Conservation (phyloP, 2,113 vertebrate species). For the Seriola quinqueradiata region DNA sequence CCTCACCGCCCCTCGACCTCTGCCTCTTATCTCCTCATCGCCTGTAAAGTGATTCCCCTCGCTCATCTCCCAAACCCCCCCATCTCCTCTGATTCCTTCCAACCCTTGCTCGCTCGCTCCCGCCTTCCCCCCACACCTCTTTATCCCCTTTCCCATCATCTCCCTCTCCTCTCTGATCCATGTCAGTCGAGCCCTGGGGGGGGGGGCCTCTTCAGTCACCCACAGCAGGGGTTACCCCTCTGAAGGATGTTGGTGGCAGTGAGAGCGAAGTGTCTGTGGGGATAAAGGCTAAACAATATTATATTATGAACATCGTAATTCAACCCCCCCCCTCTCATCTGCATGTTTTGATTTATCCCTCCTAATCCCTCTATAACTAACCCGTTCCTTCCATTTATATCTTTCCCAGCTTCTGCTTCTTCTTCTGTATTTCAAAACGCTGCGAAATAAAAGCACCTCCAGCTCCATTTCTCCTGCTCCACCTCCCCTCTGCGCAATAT, state of each 20-base stretch:
- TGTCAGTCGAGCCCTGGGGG: slow-evolving; percentile 53
- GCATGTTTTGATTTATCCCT: slow-evolving; percentile 45
- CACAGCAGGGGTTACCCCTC: slow-evolving; percentile 53
- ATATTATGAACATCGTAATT: background rate
- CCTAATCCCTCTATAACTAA: slow-evolving; percentile 62
- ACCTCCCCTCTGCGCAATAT: slow-evolving; percentile 8
- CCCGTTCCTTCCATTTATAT: slow-evolving; percentile 37
- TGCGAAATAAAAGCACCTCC: slow-evolving; percentile 25
- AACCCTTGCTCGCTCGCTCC: background rate
- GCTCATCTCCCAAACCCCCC: slow-evolving; percentile 7
- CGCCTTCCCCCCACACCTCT: slow-evolving; percentile 22
- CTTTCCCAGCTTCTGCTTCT: background rate
- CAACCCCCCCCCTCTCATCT: background rate
- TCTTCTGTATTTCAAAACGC: slow-evolving; percentile 26
- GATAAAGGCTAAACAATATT: slow-evolving; percentile 52
- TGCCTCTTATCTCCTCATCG: slow-evolving; percentile 40
- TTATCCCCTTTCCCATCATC: slow-evolving; percentile 35
- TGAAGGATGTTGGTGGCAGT: slow-evolving; percentile 35
- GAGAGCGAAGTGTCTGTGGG: slow-evolving; percentile 17
- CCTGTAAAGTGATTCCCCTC: slow-evolving; percentile 54
- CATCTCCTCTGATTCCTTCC: slow-evolving; percentile 34
- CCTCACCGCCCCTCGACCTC: slow-evolving; percentile 36
- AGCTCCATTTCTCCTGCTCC: slow-evolving; percentile 9
- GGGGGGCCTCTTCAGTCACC: slow-evolving; percentile 45
- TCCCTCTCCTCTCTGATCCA: slow-evolving; percentile 52